phyloP scores from a whole-genome alignment of 2,113 vertebrate genomes.

The Potamarius usumacintae region DNA sequence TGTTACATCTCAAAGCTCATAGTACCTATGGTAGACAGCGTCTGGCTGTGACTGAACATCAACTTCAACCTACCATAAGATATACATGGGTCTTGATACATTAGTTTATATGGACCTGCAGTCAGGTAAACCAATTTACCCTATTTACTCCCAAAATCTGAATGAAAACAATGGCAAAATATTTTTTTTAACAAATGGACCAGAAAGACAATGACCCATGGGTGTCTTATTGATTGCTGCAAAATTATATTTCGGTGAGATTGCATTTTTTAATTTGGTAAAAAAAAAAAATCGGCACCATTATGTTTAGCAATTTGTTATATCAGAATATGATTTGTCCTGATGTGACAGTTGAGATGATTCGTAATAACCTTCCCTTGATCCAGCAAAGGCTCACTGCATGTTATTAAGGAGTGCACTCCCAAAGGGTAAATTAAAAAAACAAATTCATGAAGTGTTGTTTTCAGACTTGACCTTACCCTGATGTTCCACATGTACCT shows the following conservation, averaged over 20 bases:
- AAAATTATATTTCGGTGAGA: neutral
- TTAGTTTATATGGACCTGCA: neutral
- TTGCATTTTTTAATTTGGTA: neutral
- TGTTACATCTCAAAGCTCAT: neutral
- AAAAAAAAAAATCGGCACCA: neutral
- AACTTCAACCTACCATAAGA: neutral
- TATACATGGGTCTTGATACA: neutral
- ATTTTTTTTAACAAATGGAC: too few relatives aligned
- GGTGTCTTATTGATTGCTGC: too few relatives aligned
- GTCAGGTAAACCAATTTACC: neutral
- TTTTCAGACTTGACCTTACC: constrained; percentile 38
- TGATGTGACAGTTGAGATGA: neutral
- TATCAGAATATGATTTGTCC: neutral
- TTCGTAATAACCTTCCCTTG: neutral
- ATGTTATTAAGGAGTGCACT: neutral
- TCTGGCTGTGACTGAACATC: neutral
- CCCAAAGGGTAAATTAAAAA: constrained; percentile 49
- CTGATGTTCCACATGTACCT: constrained; percentile 13
- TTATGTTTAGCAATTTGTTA: neutral
- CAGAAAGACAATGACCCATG: too few relatives aligned
- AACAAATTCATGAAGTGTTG: constrained; percentile 32
- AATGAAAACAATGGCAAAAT: neutral
- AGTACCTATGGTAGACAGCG: too few relatives aligned
- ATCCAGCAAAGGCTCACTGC: neutral
- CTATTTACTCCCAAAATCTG: neutral